Evolutionary conservation across 2,888 invertebrate species (phyloP), one percentile per base, ranked within the genome.

Genomic region (Chaitophorus viminalis): DNA sequence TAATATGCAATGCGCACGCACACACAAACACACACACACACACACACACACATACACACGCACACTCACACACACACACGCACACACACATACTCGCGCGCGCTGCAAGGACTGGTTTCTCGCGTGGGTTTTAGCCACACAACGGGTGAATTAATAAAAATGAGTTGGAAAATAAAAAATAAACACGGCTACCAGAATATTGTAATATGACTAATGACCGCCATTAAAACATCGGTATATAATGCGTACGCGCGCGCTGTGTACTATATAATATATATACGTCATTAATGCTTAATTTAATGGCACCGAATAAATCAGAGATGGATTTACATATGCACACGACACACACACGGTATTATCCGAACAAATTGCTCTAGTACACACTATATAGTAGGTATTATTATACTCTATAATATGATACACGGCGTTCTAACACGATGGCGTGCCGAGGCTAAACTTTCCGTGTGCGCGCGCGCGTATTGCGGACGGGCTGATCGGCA

Each of bases 251-350:
- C 78, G 46, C 52, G 33, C 29, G 68, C 46, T 36, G 39, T 9
- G 29, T 17, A 39, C 39, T 39, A 39, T 31, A 17, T 72, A 36
- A 33, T 52, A 52, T 29, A n/a, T 21, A 8, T 46, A 52, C 86
- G 81, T 81, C 87, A 87, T 87, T 87, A 87, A 87, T 74, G 87
- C 87, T 87, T 81, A 81, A 87, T 87, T 87, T 87, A 87, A 87
- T 75, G 87, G 87, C 81, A 87, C 81, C 87, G 87, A 74, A 87
- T 87, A 87, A 87, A 87, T 87, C 87, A 87, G 60, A 21, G 74
- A 65, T 81, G 87, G 87, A 87, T 87, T 87, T 87, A 87, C 87
- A 87, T 87, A 84, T 33, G 29, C 72, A 52, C 74, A 60, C 86
- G 78, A 72, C 70, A 78, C 78, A 33, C 86, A 54, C 77, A 5